A percentile compares a stretch with the other conserved stretches of the same genome.
Evolutionary conservation across 2,888 invertebrate genomes (phyloP).

Genomic region (Apamea crenata): DNA sequence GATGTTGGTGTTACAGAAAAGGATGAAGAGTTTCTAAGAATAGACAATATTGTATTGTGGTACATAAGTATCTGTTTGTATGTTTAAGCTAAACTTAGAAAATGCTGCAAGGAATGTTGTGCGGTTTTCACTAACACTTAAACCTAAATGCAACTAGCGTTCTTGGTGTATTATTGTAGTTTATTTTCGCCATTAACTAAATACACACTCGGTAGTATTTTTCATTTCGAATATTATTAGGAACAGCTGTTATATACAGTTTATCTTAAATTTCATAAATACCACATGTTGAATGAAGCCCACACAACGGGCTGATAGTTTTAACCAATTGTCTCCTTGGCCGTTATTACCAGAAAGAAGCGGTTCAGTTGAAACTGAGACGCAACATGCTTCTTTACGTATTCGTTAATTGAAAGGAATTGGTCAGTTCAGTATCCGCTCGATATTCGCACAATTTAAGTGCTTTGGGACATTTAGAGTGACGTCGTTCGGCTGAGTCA

Average conservation of each 20-base stretch:
- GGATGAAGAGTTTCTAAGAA: constrained; percentile 2
- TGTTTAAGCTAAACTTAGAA: constrained; percentile 23
- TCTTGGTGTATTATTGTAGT: neutral
- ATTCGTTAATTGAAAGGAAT: constrained; percentile 55
- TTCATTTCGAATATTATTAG: neutral
- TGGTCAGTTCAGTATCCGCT: constrained; percentile 35
- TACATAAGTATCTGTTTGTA: constrained; percentile 27
- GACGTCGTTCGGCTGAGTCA: neutral
- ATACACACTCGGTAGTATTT: neutral
- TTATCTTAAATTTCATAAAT: neutral
- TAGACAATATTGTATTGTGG: neutral
- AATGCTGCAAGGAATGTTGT: constrained; percentile 7
- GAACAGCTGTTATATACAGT: neutral
- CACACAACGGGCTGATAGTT: constrained; percentile 20
- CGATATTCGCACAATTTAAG: constrained; percentile 44
- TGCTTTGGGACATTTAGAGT: constrained; percentile 15
- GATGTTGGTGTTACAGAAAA: neutral
- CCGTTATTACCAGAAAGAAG: constrained; percentile 38
- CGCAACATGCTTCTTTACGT: constrained; percentile 23
- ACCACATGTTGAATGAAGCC: constrained; percentile 14
- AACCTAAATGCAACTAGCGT: neutral
- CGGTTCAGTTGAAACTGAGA: constrained; percentile 24
- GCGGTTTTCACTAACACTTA: constrained; percentile 9
- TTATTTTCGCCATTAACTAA: neutral
- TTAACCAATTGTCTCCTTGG: constrained; percentile 33